phyloP scores from a whole-genome alignment of 2,888 invertebrate genomes.

The Aelia acuminata region DNA sequence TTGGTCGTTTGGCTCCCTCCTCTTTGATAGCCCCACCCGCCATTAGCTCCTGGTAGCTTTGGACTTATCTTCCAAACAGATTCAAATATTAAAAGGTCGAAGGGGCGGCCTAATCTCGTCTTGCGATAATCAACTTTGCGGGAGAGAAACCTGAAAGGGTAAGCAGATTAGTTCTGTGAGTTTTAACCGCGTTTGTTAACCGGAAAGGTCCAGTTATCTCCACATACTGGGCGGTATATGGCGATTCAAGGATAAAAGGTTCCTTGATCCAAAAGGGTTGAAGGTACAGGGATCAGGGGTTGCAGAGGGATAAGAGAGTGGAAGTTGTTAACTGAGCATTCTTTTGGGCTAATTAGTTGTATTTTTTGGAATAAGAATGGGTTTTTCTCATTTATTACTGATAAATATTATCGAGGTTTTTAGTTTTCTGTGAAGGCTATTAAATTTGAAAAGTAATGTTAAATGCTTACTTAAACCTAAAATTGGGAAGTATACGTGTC shows the following conservation, averaged over 20 bases:
- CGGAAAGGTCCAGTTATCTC: not conserved
- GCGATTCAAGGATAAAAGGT: not conserved
- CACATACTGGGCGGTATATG: not conserved
- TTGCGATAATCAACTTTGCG: slow-evolving; percentile 41
- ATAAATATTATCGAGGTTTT: no score
- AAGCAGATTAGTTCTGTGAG: slow-evolving; percentile 29
- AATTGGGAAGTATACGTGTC: no score
- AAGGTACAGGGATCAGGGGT: not conserved
- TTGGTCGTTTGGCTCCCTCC: slow-evolving; percentile 17
- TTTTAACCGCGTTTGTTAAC: slow-evolving; percentile 17
- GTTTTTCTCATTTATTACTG: no score
- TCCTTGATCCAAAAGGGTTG: not conserved
- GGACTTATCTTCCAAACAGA: slow-evolving; percentile 39
- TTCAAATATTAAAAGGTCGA: slow-evolving; percentile 29
- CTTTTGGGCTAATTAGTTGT: not conserved
- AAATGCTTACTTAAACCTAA: no score
- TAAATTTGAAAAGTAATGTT: no score
- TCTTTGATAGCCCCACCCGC: slow-evolving; percentile 15
- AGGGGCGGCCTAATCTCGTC: slow-evolving; percentile 16
- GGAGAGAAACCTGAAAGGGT: not conserved
- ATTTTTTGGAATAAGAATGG: not conserved
- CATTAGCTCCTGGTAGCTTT: slow-evolving; percentile 12
- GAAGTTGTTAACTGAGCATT: not conserved
- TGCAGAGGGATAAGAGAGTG: no score
- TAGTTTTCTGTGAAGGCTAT: no score